Percentiles rank a stretch among this genome's conserved stretches.
These are phyloP conservation scores for Colinus virginianus DNA, from an alignment of 2,113 vertebrate genomes.

Conservation along the genomic window DNA sequence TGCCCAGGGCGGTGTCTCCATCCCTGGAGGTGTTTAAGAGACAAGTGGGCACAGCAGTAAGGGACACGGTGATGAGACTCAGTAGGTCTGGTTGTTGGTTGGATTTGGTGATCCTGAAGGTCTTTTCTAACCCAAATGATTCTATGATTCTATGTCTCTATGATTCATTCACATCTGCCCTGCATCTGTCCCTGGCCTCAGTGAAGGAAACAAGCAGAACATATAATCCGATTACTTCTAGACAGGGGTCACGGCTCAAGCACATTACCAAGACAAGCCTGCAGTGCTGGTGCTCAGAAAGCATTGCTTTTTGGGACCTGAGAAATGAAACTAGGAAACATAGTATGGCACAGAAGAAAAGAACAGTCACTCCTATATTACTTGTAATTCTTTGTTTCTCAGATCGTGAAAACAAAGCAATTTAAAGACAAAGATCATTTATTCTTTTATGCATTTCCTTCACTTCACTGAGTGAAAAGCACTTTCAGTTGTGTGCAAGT, in stretches of 20 bases:
- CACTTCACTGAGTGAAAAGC: background rate
- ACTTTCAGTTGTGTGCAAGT: background rate
- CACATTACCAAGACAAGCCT: background rate
- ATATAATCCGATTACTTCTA: background rate
- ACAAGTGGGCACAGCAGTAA: background rate
- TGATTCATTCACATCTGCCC: slow-evolving; percentile 5
- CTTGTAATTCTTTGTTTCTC: background rate
- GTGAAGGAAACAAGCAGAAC: background rate
- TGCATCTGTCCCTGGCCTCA: background rate
- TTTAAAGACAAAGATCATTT: background rate
- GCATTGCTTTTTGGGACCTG: background rate
- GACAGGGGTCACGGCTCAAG: background rate
- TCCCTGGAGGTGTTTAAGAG: background rate
- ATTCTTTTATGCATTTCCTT: background rate
- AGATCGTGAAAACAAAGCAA: background rate
- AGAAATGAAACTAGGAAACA: background rate
- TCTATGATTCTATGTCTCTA: background rate
- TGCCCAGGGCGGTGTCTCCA: background rate
- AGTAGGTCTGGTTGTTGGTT: background rate
- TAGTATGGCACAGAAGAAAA: background rate
- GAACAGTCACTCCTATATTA: background rate
- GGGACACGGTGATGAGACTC: background rate
- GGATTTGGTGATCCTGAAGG: background rate
- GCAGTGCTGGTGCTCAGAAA: background rate
- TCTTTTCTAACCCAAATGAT: background rate